Conservation (phyloP, 2,113 vertebrate genomes). For the Malurus cyaneus region DNA sequence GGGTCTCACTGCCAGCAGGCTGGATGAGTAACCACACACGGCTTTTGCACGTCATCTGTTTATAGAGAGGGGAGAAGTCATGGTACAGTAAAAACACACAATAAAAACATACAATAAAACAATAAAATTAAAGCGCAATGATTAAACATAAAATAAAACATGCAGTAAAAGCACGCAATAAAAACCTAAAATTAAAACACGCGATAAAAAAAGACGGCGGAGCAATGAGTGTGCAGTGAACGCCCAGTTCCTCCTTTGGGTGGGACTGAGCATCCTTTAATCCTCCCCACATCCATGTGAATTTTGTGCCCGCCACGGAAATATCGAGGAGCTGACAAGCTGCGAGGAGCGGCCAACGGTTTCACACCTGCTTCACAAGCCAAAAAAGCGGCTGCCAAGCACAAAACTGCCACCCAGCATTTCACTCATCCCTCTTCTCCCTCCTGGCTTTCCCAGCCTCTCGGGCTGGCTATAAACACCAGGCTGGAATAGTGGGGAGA, state of each 20-base stretch:
- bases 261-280: not conserved
- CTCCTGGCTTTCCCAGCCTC: not conserved
- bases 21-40: slow-evolving; percentile 1
- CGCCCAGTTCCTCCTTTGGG: not conserved
- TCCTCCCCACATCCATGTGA: accelerated
- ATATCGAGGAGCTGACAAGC: not conserved
- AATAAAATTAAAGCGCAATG: not conserved
- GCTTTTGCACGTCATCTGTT: slow-evolving; percentile 46
- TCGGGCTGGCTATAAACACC: not conserved
- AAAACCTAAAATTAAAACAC: not conserved
- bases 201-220: not conserved
- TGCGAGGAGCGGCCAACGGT: not conserved
- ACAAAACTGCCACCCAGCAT: not conserved
- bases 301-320: accelerated
- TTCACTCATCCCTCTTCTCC: not conserved
- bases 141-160: no score
- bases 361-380: slow-evolving; percentile 34
- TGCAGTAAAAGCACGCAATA: no score
- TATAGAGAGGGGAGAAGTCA: slow-evolving; percentile 22
- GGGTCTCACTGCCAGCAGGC: not conserved
- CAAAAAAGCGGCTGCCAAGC: not conserved
- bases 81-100: not conserved
- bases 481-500: not conserved
- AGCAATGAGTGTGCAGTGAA: not conserved
- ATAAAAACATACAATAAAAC: not conserved